These are phyloP conservation scores for Muscicapa adusta DNA, from an alignment of 2,113 vertebrate species.

Conservation along the genomic window DNA sequence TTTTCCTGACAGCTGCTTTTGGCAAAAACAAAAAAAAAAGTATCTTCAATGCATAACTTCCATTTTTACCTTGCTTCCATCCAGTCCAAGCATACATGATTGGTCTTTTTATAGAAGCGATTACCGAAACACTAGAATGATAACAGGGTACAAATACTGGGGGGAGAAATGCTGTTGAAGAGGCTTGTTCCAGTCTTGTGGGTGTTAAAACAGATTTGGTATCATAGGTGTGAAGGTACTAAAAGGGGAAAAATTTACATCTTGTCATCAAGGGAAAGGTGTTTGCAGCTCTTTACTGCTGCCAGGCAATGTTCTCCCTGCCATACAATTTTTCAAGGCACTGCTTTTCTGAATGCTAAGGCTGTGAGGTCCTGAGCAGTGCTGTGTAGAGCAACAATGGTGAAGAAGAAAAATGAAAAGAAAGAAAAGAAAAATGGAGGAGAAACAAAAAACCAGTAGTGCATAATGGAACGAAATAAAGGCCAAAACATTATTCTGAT, in stretches of 20 bases:
- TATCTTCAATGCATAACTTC: neutral
- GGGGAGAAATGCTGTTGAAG: neutral
- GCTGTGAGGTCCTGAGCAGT: neutral
- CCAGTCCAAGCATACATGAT: neutral
- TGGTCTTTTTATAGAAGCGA: neutral
- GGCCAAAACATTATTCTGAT: neutral
- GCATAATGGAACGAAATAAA: neutral
- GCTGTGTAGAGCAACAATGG: neutral
- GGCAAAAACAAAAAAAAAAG: neutral
- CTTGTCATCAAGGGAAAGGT: neutral
- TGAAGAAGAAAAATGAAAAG: neutral
- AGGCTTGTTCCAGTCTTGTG: neutral
- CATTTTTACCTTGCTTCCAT: neutral
- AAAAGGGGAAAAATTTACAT: neutral
- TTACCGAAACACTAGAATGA: neutral
- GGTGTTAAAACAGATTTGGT: neutral
- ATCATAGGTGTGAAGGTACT: neutral
- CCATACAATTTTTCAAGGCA: neutral
- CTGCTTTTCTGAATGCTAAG: neutral
- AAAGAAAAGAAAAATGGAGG: neutral
- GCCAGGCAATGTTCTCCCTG: neutral
- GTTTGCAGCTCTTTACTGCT: neutral
- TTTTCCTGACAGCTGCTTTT: neutral
- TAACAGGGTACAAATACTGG: neutral
- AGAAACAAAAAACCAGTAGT: neutral